Base-by-base conservation (phyloP, 1,140 invertebrate genomes). In the Papilio polytes region DNA sequence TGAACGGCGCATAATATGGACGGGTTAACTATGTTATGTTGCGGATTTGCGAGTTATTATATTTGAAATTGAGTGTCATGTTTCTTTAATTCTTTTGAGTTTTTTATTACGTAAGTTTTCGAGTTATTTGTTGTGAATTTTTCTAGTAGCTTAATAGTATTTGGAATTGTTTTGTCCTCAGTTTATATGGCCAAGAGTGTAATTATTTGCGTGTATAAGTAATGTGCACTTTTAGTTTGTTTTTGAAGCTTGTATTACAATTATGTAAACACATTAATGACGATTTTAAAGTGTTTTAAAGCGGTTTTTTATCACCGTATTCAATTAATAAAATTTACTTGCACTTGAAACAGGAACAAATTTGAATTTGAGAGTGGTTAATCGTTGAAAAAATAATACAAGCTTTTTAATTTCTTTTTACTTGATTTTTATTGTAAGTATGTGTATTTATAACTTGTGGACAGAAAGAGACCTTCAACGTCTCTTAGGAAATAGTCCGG, bases 1-100 rank as follows among this genome's bases (percentile, higher is more conserved):
- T 22, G 22, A 51, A 74, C 46, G 10, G n/a, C 20, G 10, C 74
- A 20, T 76, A 76, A 76, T 76, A 51, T 76, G 74, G 13, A 53
- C 74, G 12, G 22, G 8, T 72, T 22, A 73, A 70, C 63, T 31
- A 70, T 66, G 20, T 56, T 56, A 59, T 15, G 15, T 59, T 26
- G 59, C 59, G 59, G 59, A 66, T 22, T 7, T 56, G 18, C 8
- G 12, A 15, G 59, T 66, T 18, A 66, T 66, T 66, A 66, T 66
- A 13, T 31, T 31, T 26, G 20, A 12, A 66, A 66, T 4, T 10
- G 3, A 66, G 59, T 26, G 59, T 44, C 13, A 48, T 41, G 6
- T 41, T 7, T 41, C 36, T 8, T 41, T 41, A 41, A 7, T 7
- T 41, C 36, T 41, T 41, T 41, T 41, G 36, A 41, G 7, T 41